Conservation (phyloP, 1,140 invertebrate genomes). For the Olivierus martensii region DNA sequence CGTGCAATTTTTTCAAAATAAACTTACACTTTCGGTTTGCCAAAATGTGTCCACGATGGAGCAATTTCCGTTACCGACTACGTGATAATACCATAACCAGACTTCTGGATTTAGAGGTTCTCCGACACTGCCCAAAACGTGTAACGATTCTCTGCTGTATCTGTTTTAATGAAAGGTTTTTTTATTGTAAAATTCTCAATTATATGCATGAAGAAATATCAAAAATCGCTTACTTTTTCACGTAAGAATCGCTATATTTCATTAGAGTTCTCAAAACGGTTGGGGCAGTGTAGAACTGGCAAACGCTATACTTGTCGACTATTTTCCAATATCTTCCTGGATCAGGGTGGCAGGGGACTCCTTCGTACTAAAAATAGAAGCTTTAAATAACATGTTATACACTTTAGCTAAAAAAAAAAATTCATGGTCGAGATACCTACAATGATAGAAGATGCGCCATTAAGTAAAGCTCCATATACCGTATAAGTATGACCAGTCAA, state of each 20-base stretch:
- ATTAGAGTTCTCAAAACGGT: slow-evolving; percentile 93
- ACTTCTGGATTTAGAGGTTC: slow-evolving; percentile 98
- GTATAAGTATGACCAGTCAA: slow-evolving; percentile 97
- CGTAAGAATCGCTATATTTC: slow-evolving; percentile 52
- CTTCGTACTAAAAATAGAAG: slow-evolving; percentile 63
- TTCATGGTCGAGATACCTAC: background rate
- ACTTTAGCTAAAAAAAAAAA: too few species aligned
- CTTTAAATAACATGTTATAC: too few species aligned
- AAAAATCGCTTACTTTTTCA: slow-evolving; percentile 34
- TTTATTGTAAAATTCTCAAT: too few species aligned
- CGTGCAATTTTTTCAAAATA: background rate
- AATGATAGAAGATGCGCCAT: slow-evolving; percentile 65
- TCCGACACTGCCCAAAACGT: slow-evolving; percentile 84
- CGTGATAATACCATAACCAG: slow-evolving; percentile 91
- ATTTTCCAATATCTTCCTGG: slow-evolving; percentile 76
- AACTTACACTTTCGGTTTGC: slow-evolving; percentile 80
- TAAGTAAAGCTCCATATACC: slow-evolving; percentile 83
- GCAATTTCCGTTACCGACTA: slow-evolving; percentile 50
- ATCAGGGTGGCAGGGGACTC: slow-evolving; percentile 73
- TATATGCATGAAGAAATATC: too few species aligned
- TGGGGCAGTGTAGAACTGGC: slow-evolving; percentile 95
- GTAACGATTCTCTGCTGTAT: slow-evolving; percentile 45
- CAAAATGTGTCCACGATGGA: slow-evolving; percentile 97
- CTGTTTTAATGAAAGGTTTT: too few species aligned
- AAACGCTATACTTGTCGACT: slow-evolving; percentile 86